Conservation (phyloP, 2,797 vertebrate species). For the Chelmon rostratus region DNA sequence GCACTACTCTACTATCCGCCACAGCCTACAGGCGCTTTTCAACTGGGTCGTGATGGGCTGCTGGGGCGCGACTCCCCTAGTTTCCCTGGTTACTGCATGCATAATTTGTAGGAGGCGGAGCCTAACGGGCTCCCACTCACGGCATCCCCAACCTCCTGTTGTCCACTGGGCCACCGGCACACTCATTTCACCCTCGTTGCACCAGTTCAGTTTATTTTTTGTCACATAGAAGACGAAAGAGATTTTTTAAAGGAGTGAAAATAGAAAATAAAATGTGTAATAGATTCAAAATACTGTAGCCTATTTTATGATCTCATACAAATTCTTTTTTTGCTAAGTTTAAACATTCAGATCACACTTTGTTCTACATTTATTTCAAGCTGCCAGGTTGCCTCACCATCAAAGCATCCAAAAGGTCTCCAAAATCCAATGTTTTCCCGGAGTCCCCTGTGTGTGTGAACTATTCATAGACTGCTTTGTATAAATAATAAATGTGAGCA, state of each 20-base stretch:
- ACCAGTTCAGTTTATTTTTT: constrained; percentile 13
- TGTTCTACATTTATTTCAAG: not conserved
- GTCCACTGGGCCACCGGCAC: constrained; percentile 53
- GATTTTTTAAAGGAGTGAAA: not conserved
- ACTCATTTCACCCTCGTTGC: constrained; percentile 21
- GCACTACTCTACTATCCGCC: constrained; percentile 34
- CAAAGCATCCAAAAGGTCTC: constrained; percentile 69
- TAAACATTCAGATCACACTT: not conserved
- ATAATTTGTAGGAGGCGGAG: constrained; percentile 68
- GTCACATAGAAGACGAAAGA: not conserved
- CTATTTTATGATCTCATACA: not conserved
- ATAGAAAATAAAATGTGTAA: not conserved
- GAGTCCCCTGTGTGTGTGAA: constrained; percentile 41
- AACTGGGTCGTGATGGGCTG: constrained; percentile 79
- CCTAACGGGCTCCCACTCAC: constrained; percentile 51
- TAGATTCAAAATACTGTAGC: not conserved
- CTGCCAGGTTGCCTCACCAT: constrained; percentile 38
- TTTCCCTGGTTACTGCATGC: constrained; percentile 83
- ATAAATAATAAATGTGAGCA: constrained; percentile 75
- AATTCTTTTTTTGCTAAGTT: not conserved
- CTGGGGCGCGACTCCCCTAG: constrained; percentile 64
- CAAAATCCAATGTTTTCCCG: constrained; percentile 23
- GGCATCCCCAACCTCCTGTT: constrained; percentile 75
- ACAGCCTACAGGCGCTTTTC: constrained; percentile 62
- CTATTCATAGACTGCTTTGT: constrained; percentile 37